Conservation (phyloP, 2,888 invertebrate genomes). For the Aquatica leii region DNA sequence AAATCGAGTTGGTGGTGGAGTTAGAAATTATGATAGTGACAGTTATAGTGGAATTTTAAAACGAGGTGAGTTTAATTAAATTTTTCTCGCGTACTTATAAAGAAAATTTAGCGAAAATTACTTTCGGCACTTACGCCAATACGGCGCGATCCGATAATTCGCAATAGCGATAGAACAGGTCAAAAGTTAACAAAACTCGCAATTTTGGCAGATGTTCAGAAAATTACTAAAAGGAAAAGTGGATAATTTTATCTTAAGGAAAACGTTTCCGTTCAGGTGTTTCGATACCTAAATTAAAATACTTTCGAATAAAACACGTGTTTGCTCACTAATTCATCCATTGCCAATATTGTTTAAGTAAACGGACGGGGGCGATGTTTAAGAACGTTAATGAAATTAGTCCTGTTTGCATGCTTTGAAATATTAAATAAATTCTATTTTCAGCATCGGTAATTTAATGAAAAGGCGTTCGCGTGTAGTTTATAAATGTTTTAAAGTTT, state of each 20-base stretch:
- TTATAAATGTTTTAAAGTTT: no score
- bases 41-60: background rate
- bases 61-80: background rate
- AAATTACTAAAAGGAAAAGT: background rate
- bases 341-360: background rate
- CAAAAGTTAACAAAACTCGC: background rate
- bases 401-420: constrained; percentile 2
- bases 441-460: background rate
- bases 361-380: background rate
- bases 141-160: no score
- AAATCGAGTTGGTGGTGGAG: background rate
- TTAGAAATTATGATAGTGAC: background rate
- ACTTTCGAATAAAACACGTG: no score
- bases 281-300: no score
- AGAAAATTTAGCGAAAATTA: no score
- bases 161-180: background rate
- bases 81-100: background rate
- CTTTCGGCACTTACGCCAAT: no score
- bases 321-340: no score
- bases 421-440: background rate
- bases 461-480: no score
- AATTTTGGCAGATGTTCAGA: background rate
- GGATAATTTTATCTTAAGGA: background rate
- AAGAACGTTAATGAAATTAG: background rate
- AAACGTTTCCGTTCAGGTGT: no score